These are phyloP conservation scores for Lagopus leucura DNA, from an alignment of 2,113 vertebrate genomes.

Conservation along the genomic window DNA sequence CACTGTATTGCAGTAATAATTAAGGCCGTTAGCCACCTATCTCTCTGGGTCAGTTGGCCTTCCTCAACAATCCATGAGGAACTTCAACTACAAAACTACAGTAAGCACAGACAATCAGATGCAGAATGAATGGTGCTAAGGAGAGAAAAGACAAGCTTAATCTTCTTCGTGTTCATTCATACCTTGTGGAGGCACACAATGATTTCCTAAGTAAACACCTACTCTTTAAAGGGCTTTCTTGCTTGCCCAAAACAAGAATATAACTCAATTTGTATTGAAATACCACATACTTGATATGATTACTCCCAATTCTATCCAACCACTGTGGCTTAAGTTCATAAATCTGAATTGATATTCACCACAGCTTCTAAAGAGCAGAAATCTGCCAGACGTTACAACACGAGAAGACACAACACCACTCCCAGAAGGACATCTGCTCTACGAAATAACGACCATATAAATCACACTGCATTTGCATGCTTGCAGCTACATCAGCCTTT, in stretches of 20 bases:
- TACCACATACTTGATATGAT: background rate
- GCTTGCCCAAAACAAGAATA: background rate
- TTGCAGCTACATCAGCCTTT: background rate
- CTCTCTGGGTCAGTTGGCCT: background rate
- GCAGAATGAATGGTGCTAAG: background rate
- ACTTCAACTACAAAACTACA: background rate
- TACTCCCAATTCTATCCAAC: background rate
- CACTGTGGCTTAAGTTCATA: background rate
- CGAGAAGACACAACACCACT: background rate
- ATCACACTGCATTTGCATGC: background rate
- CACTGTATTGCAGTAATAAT: background rate
- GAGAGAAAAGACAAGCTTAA: background rate
- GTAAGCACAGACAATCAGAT: background rate
- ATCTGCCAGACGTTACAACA: background rate
- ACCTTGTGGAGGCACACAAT: background rate
- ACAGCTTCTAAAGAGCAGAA: background rate
- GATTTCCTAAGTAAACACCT: background rate
- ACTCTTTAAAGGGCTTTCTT: background rate
- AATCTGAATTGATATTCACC: background rate
- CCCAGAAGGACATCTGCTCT: background rate
- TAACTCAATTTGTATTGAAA: background rate
- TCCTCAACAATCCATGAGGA: background rate
- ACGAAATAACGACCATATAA: background rate
- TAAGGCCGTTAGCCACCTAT: background rate
- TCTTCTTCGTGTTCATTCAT: background rate